phyloP scores from a whole-genome alignment of 2,797 vertebrate genomes.

The Erpetoichthys calabaricus region DNA sequence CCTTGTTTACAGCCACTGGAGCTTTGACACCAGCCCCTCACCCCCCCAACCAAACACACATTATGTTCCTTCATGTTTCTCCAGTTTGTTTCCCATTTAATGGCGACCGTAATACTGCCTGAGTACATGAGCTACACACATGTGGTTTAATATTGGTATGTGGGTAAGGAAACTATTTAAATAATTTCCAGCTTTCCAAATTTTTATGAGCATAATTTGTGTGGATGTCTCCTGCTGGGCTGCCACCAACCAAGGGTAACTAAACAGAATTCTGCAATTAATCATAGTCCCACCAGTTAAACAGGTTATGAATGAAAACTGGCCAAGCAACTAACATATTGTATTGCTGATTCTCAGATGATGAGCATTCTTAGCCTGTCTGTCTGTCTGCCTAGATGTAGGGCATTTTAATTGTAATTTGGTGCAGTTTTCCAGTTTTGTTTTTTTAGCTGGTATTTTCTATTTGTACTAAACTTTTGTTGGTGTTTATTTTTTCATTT shows the following conservation, averaged over 20 bases:
- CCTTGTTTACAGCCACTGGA: conserved; percentile 61
- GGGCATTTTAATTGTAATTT: too few species aligned
- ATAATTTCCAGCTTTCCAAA: conserved; percentile 54
- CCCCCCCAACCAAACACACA: too few species aligned
- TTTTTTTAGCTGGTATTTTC: too few species aligned
- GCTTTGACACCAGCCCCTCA: conserved; percentile 28
- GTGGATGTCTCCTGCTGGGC: conserved; percentile 53
- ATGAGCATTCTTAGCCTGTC: too few species aligned
- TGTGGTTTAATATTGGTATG: conserved; percentile 38
- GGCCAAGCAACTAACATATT: too few species aligned
- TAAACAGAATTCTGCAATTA: conserved; percentile 40
- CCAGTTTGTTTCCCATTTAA: conserved; percentile 55
- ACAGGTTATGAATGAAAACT: too few species aligned
- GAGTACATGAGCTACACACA: conserved; percentile 41
- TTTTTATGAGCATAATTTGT: conserved; percentile 59
- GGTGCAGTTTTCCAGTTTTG: too few species aligned
- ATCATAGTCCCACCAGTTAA: conserved; percentile 26
- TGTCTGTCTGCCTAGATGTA: too few species aligned
- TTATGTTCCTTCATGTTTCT: conserved; percentile 27
- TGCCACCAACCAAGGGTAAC: conserved; percentile 48
- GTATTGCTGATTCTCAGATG: too few species aligned
- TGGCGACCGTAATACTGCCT: conserved; percentile 49
- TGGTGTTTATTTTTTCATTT: too few species aligned
- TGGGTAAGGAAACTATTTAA: conserved; percentile 58
- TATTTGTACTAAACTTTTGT: too few species aligned